These are phyloP conservation scores for Colletes collaris DNA, from an alignment of 2,888 invertebrate genomes.

Conservation along the genomic window DNA sequence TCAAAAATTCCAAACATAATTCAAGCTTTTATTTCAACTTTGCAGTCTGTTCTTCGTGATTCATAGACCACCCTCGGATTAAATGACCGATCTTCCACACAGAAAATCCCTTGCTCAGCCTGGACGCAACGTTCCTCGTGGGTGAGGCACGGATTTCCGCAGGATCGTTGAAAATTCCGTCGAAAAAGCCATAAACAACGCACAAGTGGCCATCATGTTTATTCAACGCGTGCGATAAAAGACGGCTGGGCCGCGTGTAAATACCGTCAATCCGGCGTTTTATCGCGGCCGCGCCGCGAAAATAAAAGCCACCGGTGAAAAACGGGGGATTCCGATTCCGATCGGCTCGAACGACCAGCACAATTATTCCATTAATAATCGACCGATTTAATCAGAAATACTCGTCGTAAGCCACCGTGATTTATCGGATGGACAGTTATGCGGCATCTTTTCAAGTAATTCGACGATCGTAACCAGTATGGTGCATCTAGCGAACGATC, in stretches of 20 bases:
- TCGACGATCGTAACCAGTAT: not conserved
- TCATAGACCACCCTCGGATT: too few relatives aligned
- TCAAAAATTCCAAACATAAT: too few relatives aligned
- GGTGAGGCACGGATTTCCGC: too few relatives aligned
- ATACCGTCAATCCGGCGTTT: not conserved
- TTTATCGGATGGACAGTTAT: not conserved
- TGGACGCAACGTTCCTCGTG: too few relatives aligned
- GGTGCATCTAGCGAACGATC: too few relatives aligned
- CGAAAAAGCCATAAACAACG: not conserved
- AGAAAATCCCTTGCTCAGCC: too few relatives aligned
- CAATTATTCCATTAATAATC: conserved; percentile 16
- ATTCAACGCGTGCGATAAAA: too few relatives aligned
- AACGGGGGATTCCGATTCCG: not conserved
- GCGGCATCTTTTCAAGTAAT: not conserved
- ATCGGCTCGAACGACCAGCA: not conserved
- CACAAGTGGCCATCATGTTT: not conserved
- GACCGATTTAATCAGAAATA: not conserved
- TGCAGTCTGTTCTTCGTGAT: too few relatives aligned
- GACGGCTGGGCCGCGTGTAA: not conserved
- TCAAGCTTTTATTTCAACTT: too few relatives aligned
- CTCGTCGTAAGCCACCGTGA: not conserved
- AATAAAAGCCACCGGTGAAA: conserved; percentile 9
- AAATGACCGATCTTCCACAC: too few relatives aligned
- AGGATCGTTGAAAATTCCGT: too few relatives aligned
- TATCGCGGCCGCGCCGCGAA: not conserved